A percentile compares a stretch with the other conserved stretches of the same genome.
These are phyloP conservation scores for Pao palembangensis DNA, from an alignment of 2,113 vertebrate genomes.

Conservation along the genomic window DNA sequence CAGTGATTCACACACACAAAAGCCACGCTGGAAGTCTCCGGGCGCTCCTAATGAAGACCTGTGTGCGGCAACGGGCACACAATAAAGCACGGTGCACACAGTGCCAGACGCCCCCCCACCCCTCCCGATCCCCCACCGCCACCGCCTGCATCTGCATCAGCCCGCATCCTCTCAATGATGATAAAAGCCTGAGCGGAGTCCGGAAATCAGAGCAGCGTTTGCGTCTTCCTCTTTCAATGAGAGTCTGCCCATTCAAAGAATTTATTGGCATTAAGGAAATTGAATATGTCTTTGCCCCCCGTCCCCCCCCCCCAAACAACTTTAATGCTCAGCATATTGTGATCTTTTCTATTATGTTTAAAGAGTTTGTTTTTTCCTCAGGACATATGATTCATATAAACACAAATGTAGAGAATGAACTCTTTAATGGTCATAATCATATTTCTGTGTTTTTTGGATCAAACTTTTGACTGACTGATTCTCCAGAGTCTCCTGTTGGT, in stretches of 20 bases:
- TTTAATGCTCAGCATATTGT: too few species aligned
- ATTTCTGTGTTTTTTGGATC: too few species aligned
- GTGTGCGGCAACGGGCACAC: conserved; percentile 54
- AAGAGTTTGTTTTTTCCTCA: too few species aligned
- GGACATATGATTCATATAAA: too few species aligned
- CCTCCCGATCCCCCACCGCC: conserved; percentile 9
- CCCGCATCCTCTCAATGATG: conserved; percentile 38
- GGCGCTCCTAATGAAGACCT: conserved; percentile 72
- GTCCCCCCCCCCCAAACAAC: too few species aligned
- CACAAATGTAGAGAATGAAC: too few species aligned
- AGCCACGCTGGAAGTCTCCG: conserved; percentile 64
- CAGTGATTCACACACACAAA: conserved; percentile 73
- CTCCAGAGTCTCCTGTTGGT: too few species aligned
- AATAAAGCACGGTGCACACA: conserved; percentile 51
- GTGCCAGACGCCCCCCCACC: neutral
- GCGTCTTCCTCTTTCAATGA: conserved; percentile 15
- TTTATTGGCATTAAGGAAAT: conserved; percentile 34
- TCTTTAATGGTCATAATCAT: too few species aligned
- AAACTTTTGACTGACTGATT: too few species aligned
- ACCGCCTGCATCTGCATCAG: conserved; percentile 55
- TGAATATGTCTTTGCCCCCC: neutral
- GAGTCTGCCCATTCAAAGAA: conserved; percentile 7
- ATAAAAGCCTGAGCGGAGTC: conserved; percentile 49
- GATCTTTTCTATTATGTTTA: too few species aligned
- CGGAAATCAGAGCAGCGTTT: conserved; percentile 41